phyloP scores from a whole-genome alignment of 2,113 vertebrate genomes.

The Xiphophorus couchianus region DNA sequence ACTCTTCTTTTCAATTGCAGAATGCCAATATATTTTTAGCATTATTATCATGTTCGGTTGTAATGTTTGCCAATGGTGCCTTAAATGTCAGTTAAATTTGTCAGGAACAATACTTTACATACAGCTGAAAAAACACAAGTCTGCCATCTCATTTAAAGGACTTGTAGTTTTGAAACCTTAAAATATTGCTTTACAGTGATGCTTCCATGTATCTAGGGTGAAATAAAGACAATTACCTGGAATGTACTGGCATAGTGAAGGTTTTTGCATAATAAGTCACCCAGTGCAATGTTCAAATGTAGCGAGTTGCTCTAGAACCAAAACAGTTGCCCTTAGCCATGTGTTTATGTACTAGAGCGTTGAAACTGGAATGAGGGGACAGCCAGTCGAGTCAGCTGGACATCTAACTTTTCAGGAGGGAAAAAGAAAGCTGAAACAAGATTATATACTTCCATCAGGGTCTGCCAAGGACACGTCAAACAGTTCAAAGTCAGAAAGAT shows the following conservation, averaged over 20 bases:
- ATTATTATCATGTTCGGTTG: too few relatives aligned
- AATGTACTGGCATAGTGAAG: not conserved
- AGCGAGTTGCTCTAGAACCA: not conserved
- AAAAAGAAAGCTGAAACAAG: constrained; percentile 43
- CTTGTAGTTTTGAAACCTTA: too few relatives aligned
- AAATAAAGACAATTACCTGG: too few relatives aligned
- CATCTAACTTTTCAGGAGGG: constrained; percentile 10
- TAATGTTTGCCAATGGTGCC: too few relatives aligned
- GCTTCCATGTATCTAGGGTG: too few relatives aligned
- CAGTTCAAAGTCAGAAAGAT: constrained; percentile 57
- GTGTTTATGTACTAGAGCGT: constrained; percentile 3
- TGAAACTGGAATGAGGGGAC: constrained; percentile 9
- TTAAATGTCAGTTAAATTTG: too few relatives aligned
- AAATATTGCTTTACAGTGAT: too few relatives aligned
- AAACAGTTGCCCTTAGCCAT: not conserved
- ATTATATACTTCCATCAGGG: constrained; percentile 66
- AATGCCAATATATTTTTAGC: too few relatives aligned
- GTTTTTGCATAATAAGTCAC: not conserved
- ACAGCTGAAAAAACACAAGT: too few relatives aligned
- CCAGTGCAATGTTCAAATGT: not conserved
- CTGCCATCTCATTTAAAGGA: too few relatives aligned
- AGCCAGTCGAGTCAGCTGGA: constrained; percentile 25
- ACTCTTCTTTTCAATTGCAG: too few relatives aligned
- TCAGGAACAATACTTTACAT: too few relatives aligned
- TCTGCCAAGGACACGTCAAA: constrained; percentile 55